These are phyloP conservation scores for Premnoplex brunnescens DNA, from an alignment of 2,797 vertebrate genomes.

Conservation along the genomic window DNA sequence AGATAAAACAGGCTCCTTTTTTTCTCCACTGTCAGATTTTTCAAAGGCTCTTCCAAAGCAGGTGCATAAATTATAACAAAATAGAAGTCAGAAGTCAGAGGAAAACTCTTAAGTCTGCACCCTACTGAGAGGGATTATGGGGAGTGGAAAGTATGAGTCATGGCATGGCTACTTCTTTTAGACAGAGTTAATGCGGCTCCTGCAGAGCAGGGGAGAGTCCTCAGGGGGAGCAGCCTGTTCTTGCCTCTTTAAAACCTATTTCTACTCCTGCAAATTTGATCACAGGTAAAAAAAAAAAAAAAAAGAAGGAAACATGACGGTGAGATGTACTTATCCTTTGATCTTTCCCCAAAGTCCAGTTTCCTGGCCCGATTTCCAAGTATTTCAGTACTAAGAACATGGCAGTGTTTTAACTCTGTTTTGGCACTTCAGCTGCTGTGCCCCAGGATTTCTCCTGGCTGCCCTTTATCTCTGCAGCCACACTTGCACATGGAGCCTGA, in stretches of 20 bases:
- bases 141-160: conserved; percentile 73
- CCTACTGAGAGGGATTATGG: conserved; percentile 55
- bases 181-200: conserved; percentile 20
- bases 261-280: not conserved
- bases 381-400: not conserved
- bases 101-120: conserved; percentile 54
- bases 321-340: not conserved
- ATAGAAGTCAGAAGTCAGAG: conserved; percentile 45
- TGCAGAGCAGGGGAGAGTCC: conserved; percentile 10
- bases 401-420: not conserved
- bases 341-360: not conserved
- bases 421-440: not conserved
- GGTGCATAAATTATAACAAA: conserved; percentile 69
- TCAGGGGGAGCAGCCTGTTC: conserved; percentile 14
- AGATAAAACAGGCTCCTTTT: conserved; percentile 13
- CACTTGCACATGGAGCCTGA: not conserved
- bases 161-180: conserved; percentile 34
- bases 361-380: conserved; percentile 1
- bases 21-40: conserved; percentile 36
- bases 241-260: not conserved
- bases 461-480: not conserved
- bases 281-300: not conserved
- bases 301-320: not conserved
- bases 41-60: conserved; percentile 56
- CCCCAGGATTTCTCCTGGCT: not conserved